Base-by-base conservation (phyloP, 2,113 vertebrate species). In the Dasyornis broadbenti region DNA sequence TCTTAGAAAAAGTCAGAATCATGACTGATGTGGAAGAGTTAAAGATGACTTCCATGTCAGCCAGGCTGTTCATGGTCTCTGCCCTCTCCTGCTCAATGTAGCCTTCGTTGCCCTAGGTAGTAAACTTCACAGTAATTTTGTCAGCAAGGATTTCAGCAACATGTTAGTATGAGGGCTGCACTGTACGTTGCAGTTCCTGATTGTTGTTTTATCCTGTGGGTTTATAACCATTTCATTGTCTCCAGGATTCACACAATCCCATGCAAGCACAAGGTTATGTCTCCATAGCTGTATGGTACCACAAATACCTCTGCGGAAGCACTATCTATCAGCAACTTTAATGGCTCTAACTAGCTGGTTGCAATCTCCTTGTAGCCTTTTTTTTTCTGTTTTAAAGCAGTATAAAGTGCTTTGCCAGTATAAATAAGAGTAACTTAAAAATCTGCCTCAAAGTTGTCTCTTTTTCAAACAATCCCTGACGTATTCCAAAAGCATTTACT, bases 401-500 rank as follows among this genome's bases (percentile, higher is more conserved):
- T 35, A 56, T n/a, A 39, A 86, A 75, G 23, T 42, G 8, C 26
- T 82, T 92, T 53, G 23, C n/a, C 19, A 27, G 9, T 57, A 71
- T 66, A 47, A 86, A 66, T 78, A 69, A 52, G 26, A 52, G 14
- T 22, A 89, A 75, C 53, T 84, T 61, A 6, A 87, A 89, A 82
- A 75, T 26, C 53, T 8, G 4, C 50, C 30, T 85, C 28, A 30
- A 53, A 87, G 40, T 50, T 83, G 30, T 81, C 45, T 86, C 66
- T 26, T 68, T 53, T 88, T 76, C 79, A 91, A 86, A 65, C 45
- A 65, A 59, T 44, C 53, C 39, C 40, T 26, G 28, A 65, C 33
- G 76, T 94, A 89, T 10, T 85, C 37, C 42, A 76, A 79, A 92
- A 79, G 24, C 65, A 57, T 87, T 94, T 94, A 71, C 78, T 65